Base-by-base conservation (phyloP, 2,797 vertebrate species). In the Pseudochaenichthys georgianus region DNA sequence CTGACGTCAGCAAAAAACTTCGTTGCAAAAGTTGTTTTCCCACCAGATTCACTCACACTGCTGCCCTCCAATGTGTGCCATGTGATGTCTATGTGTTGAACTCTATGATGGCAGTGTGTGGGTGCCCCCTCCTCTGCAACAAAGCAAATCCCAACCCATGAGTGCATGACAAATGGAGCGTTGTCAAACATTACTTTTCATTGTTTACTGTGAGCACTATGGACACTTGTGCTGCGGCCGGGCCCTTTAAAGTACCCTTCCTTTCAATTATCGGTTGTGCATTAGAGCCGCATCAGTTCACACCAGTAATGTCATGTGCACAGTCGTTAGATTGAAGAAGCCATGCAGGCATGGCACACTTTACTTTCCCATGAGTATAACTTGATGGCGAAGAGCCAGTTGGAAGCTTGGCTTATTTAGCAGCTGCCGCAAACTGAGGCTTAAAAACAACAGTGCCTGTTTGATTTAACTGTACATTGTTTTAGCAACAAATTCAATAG, bases 211-310 rank as follows among this genome's bases (percentile, higher is more conserved):
- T 47, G 58, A 67, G 78, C 47, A 57, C 68, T 70, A 76, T 78
- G 73, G 81, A 81, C 76, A 82, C 80, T 87, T 82, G 79, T 64
- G 48, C 67, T 9, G 42, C 34, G 15, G 64, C 63, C 13, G 52
- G 76, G 71, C 73, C 80, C 74, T 85, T 90, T 86, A 71, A 89
- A 84, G 77, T 48, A 80, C 60, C 57, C 54, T 69, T 70, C 67
- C 51, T 78, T 79, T 88, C 86, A 90, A 87, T 88, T 81, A 85
- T 84, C 84, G 79, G 70, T 67, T 76, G 78, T 83, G 83, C 77
- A 89, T 94, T 94, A 93, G 80, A 75, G 12, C 60, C 64, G 88
- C 91, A 77, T 89, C 87, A 75, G 78, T 82, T 92, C 86, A 84
- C 70, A 19, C 13, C 74, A 91, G 89, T 83, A 87, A 92, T 93